phyloP scores from a whole-genome alignment of 1,140 invertebrate genomes.

The Drosophila mojavensis region DNA sequence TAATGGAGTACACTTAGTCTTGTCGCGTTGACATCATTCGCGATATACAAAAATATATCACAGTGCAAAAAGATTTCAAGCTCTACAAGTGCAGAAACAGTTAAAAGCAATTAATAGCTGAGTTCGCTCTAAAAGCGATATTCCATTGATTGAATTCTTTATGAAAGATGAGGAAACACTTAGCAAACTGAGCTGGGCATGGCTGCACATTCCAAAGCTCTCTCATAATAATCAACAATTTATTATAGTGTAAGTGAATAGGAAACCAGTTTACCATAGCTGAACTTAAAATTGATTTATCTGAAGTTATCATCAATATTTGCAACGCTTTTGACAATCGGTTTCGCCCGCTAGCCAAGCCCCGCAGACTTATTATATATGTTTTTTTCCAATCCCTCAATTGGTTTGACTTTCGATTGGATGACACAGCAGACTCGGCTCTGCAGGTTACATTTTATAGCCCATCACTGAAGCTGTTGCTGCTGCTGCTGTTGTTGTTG shows the following conservation, averaged over 20 bases:
- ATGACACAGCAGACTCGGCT: conserved; percentile 52
- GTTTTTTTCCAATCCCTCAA: conserved; percentile 12
- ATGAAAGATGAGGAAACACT: too few species aligned
- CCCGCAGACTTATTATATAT: conserved; percentile 15
- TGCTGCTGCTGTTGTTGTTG: conserved; percentile 19
- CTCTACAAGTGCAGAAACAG: too few species aligned
- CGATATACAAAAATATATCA: conserved; percentile 23
- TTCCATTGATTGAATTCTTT: too few species aligned
- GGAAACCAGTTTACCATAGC: neutral
- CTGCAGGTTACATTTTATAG: conserved; percentile 35
- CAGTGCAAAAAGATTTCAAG: neutral
- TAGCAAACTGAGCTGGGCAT: too few species aligned
- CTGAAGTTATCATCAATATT: conserved; percentile 9
- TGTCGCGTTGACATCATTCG: conserved; percentile 31
- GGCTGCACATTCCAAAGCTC: neutral
- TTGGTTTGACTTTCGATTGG: conserved; percentile 57
- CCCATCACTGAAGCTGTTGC: conserved; percentile 23
- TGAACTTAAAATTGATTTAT: conserved; percentile 1
- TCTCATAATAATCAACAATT: neutral
- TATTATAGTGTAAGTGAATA: neutral
- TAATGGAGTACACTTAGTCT: conserved; percentile 43
- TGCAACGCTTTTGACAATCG: conserved; percentile 15
- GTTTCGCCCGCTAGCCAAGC: conserved; percentile 15
- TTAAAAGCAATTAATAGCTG: too few species aligned
- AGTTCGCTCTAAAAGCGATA: too few species aligned